Percentiles rank a stretch among this genome's conserved stretches.
Conservation (phyloP, 2,113 vertebrate species). For the Barnardius zonarius region DNA sequence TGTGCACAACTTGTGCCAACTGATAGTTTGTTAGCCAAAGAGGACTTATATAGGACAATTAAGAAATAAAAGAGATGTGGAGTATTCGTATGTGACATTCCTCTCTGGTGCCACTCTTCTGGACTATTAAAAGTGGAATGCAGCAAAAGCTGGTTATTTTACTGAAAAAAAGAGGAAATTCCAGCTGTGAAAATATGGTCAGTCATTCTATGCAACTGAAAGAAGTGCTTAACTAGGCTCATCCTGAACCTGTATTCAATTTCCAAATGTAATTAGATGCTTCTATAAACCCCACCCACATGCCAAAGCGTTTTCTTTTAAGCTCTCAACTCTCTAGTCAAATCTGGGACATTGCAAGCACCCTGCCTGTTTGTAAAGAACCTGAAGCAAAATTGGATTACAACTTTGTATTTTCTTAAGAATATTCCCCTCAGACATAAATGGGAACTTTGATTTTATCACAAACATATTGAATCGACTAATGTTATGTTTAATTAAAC, state of each 20-base stretch:
- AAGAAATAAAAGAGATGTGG: background rate
- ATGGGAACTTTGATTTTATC: conserved; percentile 1
- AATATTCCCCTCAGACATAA: conserved; percentile 26
- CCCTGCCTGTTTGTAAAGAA: conserved; percentile 68
- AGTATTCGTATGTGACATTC: background rate
- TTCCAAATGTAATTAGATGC: conserved; percentile 77
- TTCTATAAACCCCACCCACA: conserved; percentile 76
- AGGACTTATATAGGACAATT: background rate
- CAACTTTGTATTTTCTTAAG: conserved; percentile 69
- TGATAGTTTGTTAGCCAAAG: background rate
- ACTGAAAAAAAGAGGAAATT: conserved; percentile 45
- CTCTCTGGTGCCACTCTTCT: conserved; percentile 19
- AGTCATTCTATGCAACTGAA: conserved; percentile 71
- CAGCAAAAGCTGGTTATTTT: conserved; percentile 45
- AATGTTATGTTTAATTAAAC: conserved; percentile 58
- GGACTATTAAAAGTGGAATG: conserved; percentile 2
- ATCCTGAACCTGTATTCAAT: conserved; percentile 72
- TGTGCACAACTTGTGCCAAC: background rate
- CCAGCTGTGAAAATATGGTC: conserved; percentile 70
- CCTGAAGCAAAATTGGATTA: conserved; percentile 62
- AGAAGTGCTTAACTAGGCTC: conserved; percentile 69
- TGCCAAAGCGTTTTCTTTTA: conserved; percentile 66
- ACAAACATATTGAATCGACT: conserved; percentile 53
- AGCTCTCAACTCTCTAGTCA: conserved; percentile 67
- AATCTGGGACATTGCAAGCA: conserved; percentile 54